Percentiles rank a stretch among this genome's conserved stretches.
Conservation (phyloP, 2,888 invertebrate genomes). For the Acrocyrtus sp. region DNA sequence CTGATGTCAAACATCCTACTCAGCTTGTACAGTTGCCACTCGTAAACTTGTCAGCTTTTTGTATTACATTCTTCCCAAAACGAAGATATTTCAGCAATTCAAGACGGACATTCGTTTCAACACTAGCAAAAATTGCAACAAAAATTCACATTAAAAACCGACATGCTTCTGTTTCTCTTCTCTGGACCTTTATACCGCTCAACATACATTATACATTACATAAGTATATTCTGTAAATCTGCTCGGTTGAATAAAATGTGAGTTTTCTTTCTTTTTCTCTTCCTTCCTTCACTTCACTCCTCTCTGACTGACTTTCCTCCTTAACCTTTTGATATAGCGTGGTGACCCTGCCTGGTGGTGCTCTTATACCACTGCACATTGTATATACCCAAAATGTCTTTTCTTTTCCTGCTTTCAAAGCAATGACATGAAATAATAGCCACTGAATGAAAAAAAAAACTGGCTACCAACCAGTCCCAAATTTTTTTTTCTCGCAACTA, state of each 20-base stretch:
- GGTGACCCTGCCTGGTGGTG: slow-evolving; percentile 29
- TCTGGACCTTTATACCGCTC: too few species aligned
- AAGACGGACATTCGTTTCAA: slow-evolving; percentile 2
- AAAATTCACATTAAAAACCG: too few species aligned
- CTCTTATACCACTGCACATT: slow-evolving; percentile 5
- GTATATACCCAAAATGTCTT: slow-evolving; percentile 18
- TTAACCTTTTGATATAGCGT: slow-evolving; percentile 17
- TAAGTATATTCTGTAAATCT: too few species aligned
- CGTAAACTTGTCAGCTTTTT: slow-evolving; percentile 17
- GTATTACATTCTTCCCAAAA: not conserved
- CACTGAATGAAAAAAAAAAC: slow-evolving; percentile 11
- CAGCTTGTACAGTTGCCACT: too few species aligned
- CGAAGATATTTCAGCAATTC: too few species aligned
- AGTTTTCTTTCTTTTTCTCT: too few species aligned
- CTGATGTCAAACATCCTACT: too few species aligned
- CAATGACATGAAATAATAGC: slow-evolving; percentile 24
- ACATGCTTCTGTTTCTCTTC: too few species aligned
- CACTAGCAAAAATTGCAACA: slow-evolving; percentile 3
- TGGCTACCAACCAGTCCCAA: slow-evolving; percentile 16
- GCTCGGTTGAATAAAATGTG: too few species aligned
- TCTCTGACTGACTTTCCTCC: slow-evolving; percentile 6
- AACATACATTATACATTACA: too few species aligned
- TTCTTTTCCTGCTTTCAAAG: slow-evolving; percentile 8
- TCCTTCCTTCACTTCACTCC: too few species aligned
- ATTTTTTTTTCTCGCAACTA: too few species aligned